Conservation (phyloP, 2,113 vertebrate genomes). For the Aviceda subcristata region DNA sequence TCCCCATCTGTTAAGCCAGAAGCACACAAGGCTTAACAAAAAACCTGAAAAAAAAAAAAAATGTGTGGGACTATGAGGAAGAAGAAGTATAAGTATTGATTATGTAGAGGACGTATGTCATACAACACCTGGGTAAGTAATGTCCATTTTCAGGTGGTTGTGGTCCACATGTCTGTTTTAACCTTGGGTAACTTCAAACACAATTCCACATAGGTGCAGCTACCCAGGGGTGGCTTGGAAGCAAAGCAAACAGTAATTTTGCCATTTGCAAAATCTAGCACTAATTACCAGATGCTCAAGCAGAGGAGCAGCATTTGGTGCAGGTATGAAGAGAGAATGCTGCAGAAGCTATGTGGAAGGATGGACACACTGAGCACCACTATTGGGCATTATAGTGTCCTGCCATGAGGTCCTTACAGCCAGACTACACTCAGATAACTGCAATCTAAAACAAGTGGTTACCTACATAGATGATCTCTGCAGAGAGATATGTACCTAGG, state of each 20-base stretch:
- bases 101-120: neutral
- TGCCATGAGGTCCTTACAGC: neutral
- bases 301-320: neutral
- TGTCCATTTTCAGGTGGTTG: neutral
- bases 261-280: neutral
- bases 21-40: neutral
- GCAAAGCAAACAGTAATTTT: neutral
- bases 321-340: too few relatives aligned
- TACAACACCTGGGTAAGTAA: neutral
- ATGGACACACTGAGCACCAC: neutral
- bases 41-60: neutral
- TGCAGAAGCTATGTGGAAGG: neutral
- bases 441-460: neutral
- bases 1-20: neutral
- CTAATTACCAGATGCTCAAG: neutral
- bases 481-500: neutral
- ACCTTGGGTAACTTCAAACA: neutral
- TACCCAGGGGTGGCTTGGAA: neutral
- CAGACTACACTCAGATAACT: neutral
- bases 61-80: neutral
- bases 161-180: neutral
- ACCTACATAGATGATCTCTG: neutral
- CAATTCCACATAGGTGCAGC: neutral
- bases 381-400: neutral
- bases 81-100: neutral